A percentile compares a stretch with the other conserved stretches of the same genome.
phyloP scores from a whole-genome alignment of 1,140 invertebrate genomes.

The Anastatus disparis region DNA sequence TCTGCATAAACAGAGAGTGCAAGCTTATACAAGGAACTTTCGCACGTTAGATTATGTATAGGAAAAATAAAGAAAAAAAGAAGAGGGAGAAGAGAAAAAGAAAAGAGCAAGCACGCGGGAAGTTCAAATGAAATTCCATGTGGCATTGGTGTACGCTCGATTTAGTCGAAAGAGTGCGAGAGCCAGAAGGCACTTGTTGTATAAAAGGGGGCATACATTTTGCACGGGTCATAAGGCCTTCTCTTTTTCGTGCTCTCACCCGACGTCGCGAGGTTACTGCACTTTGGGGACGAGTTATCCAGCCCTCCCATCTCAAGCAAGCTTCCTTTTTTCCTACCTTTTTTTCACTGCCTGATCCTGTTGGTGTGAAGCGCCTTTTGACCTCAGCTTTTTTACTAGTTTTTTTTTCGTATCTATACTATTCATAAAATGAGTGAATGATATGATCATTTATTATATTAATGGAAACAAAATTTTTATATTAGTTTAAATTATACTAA shows the following conservation, averaged over 20 bases:
- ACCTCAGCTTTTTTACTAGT: not conserved
- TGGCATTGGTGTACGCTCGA: conserved; percentile 39
- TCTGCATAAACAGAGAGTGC: too few species aligned
- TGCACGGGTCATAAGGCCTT: conserved; percentile 60
- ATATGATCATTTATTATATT: too few species aligned
- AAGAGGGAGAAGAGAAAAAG: not conserved
- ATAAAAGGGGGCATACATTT: conserved; percentile 55
- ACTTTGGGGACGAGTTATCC: conserved; percentile 63
- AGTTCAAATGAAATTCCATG: conserved; percentile 24
- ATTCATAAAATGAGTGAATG: too few species aligned
- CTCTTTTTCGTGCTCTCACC: conserved; percentile 42
- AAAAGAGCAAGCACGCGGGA: not conserved
- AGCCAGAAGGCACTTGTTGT: conserved; percentile 12
- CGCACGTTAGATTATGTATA: not conserved
- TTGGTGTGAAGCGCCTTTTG: too few species aligned
- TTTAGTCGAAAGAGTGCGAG: too few species aligned
- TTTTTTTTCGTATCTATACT: not conserved
- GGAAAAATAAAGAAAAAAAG: not conserved
- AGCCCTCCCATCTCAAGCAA: conserved; percentile 40
- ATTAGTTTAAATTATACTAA: too few species aligned
- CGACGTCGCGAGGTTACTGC: conserved; percentile 57
- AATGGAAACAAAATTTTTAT: too few species aligned
- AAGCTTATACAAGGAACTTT: too few species aligned
- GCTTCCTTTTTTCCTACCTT: conserved; percentile 18
- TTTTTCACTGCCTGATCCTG: too few species aligned